A percentile compares a stretch with the other conserved stretches of the same genome.
Evolutionary conservation across 2,113 vertebrate species (phyloP).

Genomic region (Eira barbara): DNA sequence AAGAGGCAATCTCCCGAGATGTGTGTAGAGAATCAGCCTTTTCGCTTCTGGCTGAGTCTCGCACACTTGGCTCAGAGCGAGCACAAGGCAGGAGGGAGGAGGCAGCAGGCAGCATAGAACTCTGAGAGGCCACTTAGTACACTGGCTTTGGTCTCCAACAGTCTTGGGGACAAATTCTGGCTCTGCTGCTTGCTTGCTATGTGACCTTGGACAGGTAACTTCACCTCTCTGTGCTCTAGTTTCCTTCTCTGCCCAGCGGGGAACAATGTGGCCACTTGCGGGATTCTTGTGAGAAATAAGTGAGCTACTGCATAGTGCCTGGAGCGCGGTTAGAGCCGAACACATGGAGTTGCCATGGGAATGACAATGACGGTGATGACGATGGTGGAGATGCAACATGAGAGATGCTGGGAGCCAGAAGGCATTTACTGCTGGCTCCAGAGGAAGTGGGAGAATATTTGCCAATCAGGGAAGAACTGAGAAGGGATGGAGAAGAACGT

Average conservation of each 20-base stretch:
- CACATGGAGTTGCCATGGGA: constrained; percentile 47
- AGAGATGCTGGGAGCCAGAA: constrained; percentile 46
- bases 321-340: neutral
- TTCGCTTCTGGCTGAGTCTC: neutral
- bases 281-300: neutral
- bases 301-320: neutral
- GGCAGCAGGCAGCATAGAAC: neutral
- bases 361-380: neutral
- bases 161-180: neutral
- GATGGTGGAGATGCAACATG: neutral
- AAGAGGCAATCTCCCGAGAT: neutral
- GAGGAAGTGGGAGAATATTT: constrained; percentile 39
- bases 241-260: neutral
- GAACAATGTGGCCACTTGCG: neutral
- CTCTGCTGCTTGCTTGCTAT: neutral
- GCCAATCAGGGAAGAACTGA: constrained; percentile 54
- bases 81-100: neutral
- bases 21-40: neutral
- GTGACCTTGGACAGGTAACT: neutral
- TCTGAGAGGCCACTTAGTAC: neutral
- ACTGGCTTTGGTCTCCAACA: neutral
- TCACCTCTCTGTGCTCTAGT: neutral
- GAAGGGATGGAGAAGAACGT: constrained; percentile 28
- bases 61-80: neutral
- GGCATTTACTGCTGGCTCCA: constrained; percentile 41